phyloP scores from a whole-genome alignment of 2,113 vertebrate species.

The Ammospiza caudacuta region DNA sequence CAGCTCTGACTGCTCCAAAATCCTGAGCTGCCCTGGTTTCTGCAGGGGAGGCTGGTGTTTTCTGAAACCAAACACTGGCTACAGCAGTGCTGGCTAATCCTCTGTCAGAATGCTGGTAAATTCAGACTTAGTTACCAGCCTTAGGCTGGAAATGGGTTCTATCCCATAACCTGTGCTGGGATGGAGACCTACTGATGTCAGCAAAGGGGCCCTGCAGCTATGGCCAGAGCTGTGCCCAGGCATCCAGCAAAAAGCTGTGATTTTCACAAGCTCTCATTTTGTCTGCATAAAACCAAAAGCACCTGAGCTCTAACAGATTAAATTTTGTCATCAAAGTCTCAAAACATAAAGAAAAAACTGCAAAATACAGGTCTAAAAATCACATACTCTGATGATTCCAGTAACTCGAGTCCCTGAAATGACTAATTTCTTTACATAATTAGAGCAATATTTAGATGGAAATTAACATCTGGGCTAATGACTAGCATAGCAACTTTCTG shows the following conservation, averaged over 20 bases:
- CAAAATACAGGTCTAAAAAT: not conserved
- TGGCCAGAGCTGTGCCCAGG: not conserved
- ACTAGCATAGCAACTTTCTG: conserved; percentile 24
- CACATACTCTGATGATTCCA: not conserved
- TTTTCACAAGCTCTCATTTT: not conserved
- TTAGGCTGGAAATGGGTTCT: not conserved
- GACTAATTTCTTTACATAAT: conserved; percentile 1
- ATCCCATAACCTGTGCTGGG: fast-evolving
- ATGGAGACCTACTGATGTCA: not conserved
- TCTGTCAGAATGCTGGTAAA: not conserved
- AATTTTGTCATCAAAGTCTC: not conserved
- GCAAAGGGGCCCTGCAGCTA: not conserved
- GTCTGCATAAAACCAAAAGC: not conserved
- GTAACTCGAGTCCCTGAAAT: not conserved
- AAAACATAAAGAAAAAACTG: not conserved
- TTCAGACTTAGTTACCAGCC: not conserved
- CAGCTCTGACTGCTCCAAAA: not conserved
- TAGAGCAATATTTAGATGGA: conserved; percentile 50
- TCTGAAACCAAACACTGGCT: not conserved
- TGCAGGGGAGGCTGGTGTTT: not conserved
- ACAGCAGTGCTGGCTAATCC: not conserved
- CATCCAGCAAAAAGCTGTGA: not conserved
- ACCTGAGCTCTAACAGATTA: not conserved
- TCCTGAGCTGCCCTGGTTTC: not conserved
- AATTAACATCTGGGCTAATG: conserved; percentile 51